Evolutionary conservation across 2,797 vertebrate species (phyloP).

Genomic region (Eulemur coronatus): DNA sequence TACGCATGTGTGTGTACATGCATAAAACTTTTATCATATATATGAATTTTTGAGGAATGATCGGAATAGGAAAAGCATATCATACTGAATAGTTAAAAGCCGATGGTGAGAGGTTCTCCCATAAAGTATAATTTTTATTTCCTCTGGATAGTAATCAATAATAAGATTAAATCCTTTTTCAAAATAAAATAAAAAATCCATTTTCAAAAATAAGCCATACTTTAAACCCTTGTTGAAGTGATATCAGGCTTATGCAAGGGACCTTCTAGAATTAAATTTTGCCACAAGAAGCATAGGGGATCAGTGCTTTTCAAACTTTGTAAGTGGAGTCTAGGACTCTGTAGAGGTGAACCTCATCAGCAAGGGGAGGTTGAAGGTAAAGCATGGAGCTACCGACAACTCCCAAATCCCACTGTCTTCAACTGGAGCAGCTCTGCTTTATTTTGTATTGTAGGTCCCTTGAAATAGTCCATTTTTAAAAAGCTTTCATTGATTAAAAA

Average conservation of each 20-base stretch:
- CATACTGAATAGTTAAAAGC: neutral
- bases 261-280: neutral
- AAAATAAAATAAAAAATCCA: neutral
- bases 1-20: neutral
- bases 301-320: neutral
- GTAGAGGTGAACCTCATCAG: neutral
- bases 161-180: neutral
- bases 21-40: too few relatives aligned
- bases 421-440: neutral
- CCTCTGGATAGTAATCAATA: neutral
- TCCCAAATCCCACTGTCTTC: neutral
- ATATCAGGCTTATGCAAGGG: neutral
- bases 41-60: neutral
- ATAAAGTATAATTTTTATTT: neutral
- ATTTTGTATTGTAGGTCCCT: neutral
- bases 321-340: neutral
- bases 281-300: neutral
- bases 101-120: neutral
- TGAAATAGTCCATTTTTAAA: neutral
- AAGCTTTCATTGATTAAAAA: neutral
- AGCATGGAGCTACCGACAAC: neutral
- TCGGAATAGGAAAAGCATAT: neutral
- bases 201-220: neutral
- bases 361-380: neutral
- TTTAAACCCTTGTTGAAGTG: neutral